Base-by-base conservation (phyloP, 2,797 vertebrate genomes). In the Acanthiza pusilla region DNA sequence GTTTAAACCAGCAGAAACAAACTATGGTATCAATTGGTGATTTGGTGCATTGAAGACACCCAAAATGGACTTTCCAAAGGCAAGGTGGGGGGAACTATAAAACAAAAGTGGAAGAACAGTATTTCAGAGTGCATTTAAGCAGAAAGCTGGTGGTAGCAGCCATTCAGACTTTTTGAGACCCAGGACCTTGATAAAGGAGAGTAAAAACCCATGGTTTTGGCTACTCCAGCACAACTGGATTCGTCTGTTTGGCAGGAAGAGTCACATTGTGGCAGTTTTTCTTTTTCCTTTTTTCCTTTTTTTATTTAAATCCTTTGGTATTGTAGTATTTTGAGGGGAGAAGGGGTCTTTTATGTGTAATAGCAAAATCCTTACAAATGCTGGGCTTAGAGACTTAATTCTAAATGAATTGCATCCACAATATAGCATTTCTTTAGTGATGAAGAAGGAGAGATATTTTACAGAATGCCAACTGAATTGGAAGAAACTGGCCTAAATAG, bases 401-500 rank as follows among this genome's bases (percentile, higher is more conserved):
- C 87, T 90, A 79, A 95, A 82, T 78, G 51, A 76, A 85, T 34
- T 88, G n/a, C 67, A 38, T 30, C 16, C 27, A 87, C 71, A 87
- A 54, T 91, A 40, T 68, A 76, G 51, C 61, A 67, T 95, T 94
- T 91, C 70, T 88, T 54, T 29, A 85, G 79, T 51, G 84, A 54
- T 53, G 55, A 58, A 78, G 87, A 63, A 81, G 83, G 55, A 77
- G 66, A 70, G 66, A 25, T 70, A 73, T 90, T 89, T 80, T 88
- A 72, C 75, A 86, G 55, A 88, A 70, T 77, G 38, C 73, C 66
- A 92, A 36, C 32, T 75, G 79, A 91, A 82, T 86, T 84, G 92
- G 67, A 93, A 96, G 61, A 85, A 91, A 68, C 30, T 76, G 87
- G 68, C 73, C 82, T 95, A 92, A 95, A 72, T 94, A 94, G 88